Percentiles rank a stretch among this genome's conserved stretches.
These are phyloP conservation scores for Polyommatus icarus DNA, from an alignment of 2,888 invertebrate genomes.

Conservation along the genomic window DNA sequence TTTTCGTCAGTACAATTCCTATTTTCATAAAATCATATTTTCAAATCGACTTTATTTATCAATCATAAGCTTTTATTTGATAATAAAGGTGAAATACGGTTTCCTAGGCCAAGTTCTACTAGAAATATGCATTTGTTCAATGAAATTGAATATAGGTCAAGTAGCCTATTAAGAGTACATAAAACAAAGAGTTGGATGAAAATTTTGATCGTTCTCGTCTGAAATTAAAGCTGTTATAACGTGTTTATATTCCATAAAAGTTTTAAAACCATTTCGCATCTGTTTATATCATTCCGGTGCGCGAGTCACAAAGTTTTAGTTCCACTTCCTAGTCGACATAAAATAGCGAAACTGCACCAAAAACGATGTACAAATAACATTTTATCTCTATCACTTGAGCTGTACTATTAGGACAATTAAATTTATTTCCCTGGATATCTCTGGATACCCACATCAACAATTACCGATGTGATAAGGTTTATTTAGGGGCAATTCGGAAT, in stretches of 20 bases:
- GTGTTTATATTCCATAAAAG: not conserved
- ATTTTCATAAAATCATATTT: too few species aligned
- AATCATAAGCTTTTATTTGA: too few species aligned
- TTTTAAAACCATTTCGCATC: not conserved
- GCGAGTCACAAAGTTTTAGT: not conserved
- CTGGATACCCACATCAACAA: slow-evolving; percentile 69
- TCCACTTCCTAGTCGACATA: not conserved
- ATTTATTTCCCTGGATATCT: slow-evolving; percentile 62
- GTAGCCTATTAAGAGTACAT: not conserved
- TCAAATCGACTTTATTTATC: too few species aligned
- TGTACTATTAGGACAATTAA: slow-evolving; percentile 54
- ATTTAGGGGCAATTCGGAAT: slow-evolving; percentile 71
- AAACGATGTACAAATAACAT: slow-evolving; percentile 20
- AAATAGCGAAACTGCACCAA: not conserved
- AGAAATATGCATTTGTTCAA: too few species aligned
- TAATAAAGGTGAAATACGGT: too few species aligned
- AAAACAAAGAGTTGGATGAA: slow-evolving; percentile 4
- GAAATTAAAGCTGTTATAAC: not conserved
- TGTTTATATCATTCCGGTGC: not conserved
- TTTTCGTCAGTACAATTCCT: too few species aligned
- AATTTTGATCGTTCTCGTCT: not conserved
- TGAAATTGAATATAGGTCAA: too few species aligned
- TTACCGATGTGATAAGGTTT: slow-evolving; percentile 77
- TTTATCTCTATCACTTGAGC: slow-evolving; percentile 44
- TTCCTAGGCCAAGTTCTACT: too few species aligned